Percentiles rank a stretch among this genome's conserved stretches.
Evolutionary conservation across 2,888 invertebrate genomes (phyloP).

Genomic region (Tridacna gigas): DNA sequence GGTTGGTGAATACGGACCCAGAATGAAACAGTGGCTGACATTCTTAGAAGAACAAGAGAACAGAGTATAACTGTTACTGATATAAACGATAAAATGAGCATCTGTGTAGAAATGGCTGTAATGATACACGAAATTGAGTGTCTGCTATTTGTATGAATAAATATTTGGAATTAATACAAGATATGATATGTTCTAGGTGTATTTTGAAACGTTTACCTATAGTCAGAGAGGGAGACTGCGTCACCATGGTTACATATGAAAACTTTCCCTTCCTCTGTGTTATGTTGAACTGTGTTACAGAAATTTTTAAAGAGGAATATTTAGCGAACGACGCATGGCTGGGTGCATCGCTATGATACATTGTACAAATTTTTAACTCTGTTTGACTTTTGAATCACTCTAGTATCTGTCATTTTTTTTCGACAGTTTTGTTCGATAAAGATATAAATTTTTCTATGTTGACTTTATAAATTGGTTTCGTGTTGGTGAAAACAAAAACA

Average conservation of each 20-base stretch:
- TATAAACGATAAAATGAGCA: too few relatives aligned
- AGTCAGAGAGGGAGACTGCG: slow-evolving; percentile 22
- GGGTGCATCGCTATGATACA: slow-evolving; percentile 12
- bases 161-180: background rate
- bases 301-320: background rate
- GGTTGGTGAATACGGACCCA: too few relatives aligned
- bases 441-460: background rate
- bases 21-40: too few relatives aligned
- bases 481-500: background rate
- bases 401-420: background rate
- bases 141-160: background rate
- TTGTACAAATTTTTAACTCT: slow-evolving; percentile 5
- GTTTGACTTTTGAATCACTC: slow-evolving; percentile 19
- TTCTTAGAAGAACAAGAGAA: too few relatives aligned
- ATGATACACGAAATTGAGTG: too few relatives aligned
- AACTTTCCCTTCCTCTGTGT: slow-evolving; percentile 35
- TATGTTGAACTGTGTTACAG: slow-evolving; percentile 9
- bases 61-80: too few relatives aligned
- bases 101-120: too few relatives aligned
- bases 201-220: slow-evolving; percentile 25
- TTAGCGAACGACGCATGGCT: slow-evolving; percentile 3
- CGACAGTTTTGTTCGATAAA: background rate
- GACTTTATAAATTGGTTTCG: slow-evolving; percentile 12
- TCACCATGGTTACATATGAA: slow-evolving; percentile 46
- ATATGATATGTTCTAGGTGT: background rate